phyloP scores from a whole-genome alignment of 2,113 vertebrate species.

The Ramphastos sulfuratus region DNA sequence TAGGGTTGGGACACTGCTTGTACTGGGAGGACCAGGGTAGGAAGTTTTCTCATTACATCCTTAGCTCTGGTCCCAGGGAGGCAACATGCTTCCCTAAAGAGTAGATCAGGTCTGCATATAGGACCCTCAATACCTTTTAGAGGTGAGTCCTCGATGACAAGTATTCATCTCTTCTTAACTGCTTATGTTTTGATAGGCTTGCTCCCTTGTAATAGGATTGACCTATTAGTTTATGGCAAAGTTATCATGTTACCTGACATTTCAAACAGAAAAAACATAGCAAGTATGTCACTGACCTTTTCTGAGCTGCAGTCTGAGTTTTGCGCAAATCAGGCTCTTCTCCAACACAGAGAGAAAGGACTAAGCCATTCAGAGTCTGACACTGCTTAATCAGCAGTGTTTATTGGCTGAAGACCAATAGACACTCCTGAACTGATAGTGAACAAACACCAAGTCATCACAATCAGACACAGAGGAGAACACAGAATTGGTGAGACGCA shows the following conservation, averaged over 20 bases:
- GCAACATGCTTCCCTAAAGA: no score
- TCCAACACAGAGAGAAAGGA: not conserved
- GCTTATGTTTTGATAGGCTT: no score
- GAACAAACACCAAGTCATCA: not conserved
- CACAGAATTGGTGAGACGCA: not conserved
- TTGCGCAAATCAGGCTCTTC: not conserved
- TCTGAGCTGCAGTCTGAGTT: not conserved
- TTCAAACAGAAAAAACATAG: not conserved
- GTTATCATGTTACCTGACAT: not conserved
- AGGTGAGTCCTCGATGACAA: no score
- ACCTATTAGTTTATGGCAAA: conserved; percentile 1
- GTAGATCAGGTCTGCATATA: no score
- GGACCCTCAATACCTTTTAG: no score
- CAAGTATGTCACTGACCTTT: conserved; percentile 5
- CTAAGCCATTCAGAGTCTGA: not conserved
- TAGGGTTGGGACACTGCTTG: no score
- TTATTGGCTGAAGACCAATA: not conserved
- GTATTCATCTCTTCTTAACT: no score
- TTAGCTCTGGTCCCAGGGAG: no score
- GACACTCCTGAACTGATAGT: not conserved
- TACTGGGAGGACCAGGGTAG: no score
- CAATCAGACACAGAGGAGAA: not conserved
- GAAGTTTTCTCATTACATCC: no score
- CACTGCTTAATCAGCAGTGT: not conserved
- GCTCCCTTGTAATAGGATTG: not conserved